Evolutionary conservation across 2,888 invertebrate genomes (phyloP).

Genomic region (Psylliodes chrysocephalus): DNA sequence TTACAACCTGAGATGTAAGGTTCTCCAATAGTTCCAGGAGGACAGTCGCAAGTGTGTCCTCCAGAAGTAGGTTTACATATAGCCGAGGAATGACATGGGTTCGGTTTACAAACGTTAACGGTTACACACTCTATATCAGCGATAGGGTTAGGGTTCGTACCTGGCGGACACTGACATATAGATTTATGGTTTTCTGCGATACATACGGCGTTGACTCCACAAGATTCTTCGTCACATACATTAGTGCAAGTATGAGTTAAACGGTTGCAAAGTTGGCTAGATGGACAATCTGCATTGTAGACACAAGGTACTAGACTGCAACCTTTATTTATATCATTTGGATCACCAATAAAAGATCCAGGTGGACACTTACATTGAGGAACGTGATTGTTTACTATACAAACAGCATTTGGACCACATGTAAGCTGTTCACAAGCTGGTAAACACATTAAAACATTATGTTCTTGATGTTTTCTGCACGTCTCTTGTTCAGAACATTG

Average conservation of each 20-base stretch:
- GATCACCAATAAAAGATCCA: slow-evolving; percentile 87
- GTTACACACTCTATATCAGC: slow-evolving; percentile 84
- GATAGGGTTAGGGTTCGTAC: slow-evolving; percentile 81
- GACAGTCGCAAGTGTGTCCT: slow-evolving; percentile 83
- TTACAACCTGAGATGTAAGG: slow-evolving; percentile 80
- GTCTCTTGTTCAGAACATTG: slow-evolving; percentile 86
- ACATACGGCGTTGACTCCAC: slow-evolving; percentile 89
- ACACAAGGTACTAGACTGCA: slow-evolving; percentile 86
- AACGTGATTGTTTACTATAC: slow-evolving; percentile 89
- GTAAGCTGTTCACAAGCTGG: slow-evolving; percentile 80
- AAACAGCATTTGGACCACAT: slow-evolving; percentile 89
- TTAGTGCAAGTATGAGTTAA: slow-evolving; percentile 84
- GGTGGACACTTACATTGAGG: slow-evolving; percentile 91
- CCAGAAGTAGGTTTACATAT: slow-evolving; percentile 77
- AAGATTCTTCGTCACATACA: slow-evolving; percentile 83
- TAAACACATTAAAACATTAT: slow-evolving; percentile 74
- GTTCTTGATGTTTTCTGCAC: slow-evolving; percentile 72
- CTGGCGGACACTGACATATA: slow-evolving; percentile 87
- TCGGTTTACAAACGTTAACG: slow-evolving; percentile 77
- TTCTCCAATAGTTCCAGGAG: slow-evolving; percentile 80
- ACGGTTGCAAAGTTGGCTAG: slow-evolving; percentile 83
- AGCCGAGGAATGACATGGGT: slow-evolving; percentile 84
- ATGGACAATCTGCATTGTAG: slow-evolving; percentile 85
- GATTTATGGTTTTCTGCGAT: slow-evolving; percentile 85
- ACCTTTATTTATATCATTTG: slow-evolving; percentile 78